Evolutionary conservation across 1,140 invertebrate species (phyloP).

Genomic region (Campoletis sonorensis): DNA sequence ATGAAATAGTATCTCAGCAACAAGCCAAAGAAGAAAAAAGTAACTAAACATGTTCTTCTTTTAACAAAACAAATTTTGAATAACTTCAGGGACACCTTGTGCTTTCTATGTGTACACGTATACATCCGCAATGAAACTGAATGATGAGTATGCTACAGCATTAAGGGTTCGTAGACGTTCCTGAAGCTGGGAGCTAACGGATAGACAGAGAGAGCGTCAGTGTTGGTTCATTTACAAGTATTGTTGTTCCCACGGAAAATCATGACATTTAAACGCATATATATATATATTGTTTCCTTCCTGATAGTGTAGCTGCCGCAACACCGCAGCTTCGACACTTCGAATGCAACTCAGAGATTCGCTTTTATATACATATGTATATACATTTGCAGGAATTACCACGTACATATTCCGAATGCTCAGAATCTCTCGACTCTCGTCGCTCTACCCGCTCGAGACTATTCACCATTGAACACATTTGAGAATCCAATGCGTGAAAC

Average conservation of each 20-base stretch:
- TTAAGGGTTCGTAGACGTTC: not conserved
- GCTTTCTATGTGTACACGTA: not conserved
- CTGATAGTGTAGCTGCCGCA: not conserved
- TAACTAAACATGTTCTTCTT: not conserved
- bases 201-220: not conserved
- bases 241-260: slow-evolving; percentile 20
- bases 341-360: slow-evolving; percentile 33
- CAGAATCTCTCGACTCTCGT: not conserved
- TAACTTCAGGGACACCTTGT: no score
- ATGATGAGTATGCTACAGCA: not conserved
- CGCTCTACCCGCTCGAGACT: not conserved
- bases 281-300: not conserved
- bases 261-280: not conserved
- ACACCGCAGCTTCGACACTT: slow-evolving; percentile 22
- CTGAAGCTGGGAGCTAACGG: not conserved
- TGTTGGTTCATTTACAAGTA: slow-evolving; percentile 40
- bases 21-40: not conserved
- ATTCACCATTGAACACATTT: no score
- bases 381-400: not conserved
- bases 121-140: not conserved
- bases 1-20: no score
- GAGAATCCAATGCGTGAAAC: no score
- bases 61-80: no score
- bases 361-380: not conserved
- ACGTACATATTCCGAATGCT: not conserved